Evolutionary conservation across 2,888 invertebrate genomes (phyloP), one percentile per base, ranked within the genome.

Genomic region (Neoscelio sp.): DNA sequence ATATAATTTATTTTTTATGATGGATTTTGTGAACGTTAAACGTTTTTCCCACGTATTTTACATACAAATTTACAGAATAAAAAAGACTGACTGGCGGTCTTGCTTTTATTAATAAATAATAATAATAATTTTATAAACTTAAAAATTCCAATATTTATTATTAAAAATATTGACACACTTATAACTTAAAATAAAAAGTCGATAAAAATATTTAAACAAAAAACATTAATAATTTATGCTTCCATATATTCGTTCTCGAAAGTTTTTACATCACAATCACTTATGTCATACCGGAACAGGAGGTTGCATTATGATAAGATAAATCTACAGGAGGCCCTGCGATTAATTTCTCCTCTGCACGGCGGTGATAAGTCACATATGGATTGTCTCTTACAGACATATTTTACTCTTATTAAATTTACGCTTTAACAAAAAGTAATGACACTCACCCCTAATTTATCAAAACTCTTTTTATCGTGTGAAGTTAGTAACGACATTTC

Each of bases 311-410:
- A 80, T 87, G 89, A 70, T 90, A 91, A 2, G 91, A 91, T 56
- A 91, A 89, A 83, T 91, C 91, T 4, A 89, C 85, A 0, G 91
- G 91, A 75, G 88, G 88, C 42, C 88, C 90, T 17, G 86, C 82
- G 17, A 87, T 81, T 80, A 88, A 85, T 70, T 83, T 80, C 42
- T 87, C 86, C 2, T 50, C 78, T 58, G 86, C 86, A 13, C 84
- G 82, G 56, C 78, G 85, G 28, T 88, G 86, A 78, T 83, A 80
- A 8, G 84, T 83, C 38, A 50, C 42, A 18, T 52, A 28, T 17
- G 58, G 35, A 23, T 5, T 35, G 23, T n/a, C 46, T 52, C n/a
- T 81, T 74, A 18, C n/a, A 7, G 65, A 60, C 82, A 83, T 82
- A 42, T 65, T 76, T 67, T 56, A 42, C 52, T 48, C 3, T 46